Base-by-base conservation (phyloP, 1,140 invertebrate species). In the Vanessa tameamea region DNA sequence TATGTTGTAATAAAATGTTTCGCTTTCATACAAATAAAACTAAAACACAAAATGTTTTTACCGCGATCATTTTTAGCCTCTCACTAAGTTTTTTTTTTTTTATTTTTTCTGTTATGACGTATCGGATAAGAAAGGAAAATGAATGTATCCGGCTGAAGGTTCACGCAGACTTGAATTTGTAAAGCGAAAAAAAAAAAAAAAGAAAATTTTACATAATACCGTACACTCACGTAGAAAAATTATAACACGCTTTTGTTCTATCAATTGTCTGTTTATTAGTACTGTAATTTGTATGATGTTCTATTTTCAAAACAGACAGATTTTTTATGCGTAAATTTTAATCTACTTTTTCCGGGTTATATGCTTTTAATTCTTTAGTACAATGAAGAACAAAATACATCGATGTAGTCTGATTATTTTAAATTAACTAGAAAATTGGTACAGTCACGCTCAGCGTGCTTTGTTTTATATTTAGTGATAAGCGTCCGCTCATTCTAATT, bases 21-120 rank as follows among this genome's bases (percentile, higher is more conserved):
- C 76, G 77, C 81, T 84, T 84, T 82, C 79, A 76, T 78, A 59
- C 72, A 79, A 81, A 79, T 70, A 77, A 80, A 77, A 73, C 79
- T 73, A 73, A 81, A 71, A 71, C 69, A 77, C 51, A 47, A 48
- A 55, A 64, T 31, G 70, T 37, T 15, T 37, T 71, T 70, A 72
- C 72, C 75, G 72, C 75, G 76, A 78, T 64, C 57, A 75, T 77
- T 74, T 78, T 79, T 69, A 79, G 78, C 82, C 82, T 83, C 82
- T 85, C 82, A 82, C 82, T 86, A 72, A 14, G 48, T 65, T 77
- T 2, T 31, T 31, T 83, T 78, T 75, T 69, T 80, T 85, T 43
- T 81, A 11, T 78, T 59, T 76, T 82, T 83, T 84, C 84, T 77
- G 63, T 68, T 75, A 69, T 57, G 73, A 53, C 64, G 78, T 72